These are phyloP conservation scores for Rhagoletis pomonella DNA, from an alignment of 1,140 invertebrate genomes.

Conservation along the genomic window DNA sequence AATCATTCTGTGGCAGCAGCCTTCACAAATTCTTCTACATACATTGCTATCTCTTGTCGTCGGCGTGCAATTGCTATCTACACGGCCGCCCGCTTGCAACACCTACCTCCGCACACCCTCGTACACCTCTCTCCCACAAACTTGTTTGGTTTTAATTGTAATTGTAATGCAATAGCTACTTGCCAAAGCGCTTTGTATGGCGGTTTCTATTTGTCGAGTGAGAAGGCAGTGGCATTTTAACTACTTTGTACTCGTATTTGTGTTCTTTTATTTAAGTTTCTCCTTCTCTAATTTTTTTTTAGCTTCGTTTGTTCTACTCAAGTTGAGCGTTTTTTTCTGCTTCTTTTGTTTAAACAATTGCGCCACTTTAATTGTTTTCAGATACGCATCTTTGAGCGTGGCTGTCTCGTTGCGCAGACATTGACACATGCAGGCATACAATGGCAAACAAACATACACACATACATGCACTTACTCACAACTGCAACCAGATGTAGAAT, in stretches of 20 bases:
- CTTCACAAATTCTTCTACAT: neutral
- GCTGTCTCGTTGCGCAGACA: constrained; percentile 30
- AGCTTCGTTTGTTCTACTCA: constrained; percentile 4
- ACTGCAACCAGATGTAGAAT: neutral
- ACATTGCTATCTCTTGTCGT: neutral
- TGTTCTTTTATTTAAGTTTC: neutral
- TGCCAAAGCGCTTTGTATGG: neutral
- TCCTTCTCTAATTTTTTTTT: neutral
- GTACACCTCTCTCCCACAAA: neutral
- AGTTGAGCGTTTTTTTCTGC: neutral
- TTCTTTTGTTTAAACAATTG: constrained; percentile 53
- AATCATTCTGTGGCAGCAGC: neutral
- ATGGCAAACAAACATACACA: neutral
- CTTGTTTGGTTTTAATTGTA: neutral
- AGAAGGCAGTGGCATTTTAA: constrained; percentile 21
- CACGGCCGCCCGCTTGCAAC: neutral
- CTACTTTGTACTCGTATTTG: constrained; percentile 7
- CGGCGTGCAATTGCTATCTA: neutral
- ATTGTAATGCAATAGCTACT: neutral
- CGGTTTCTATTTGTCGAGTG: constrained; percentile 10
- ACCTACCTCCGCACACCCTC: neutral
- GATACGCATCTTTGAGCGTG: constrained; percentile 37
- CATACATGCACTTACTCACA: neutral
- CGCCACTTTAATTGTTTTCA: constrained; percentile 50
- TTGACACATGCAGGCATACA: constrained; percentile 31